phyloP scores from a whole-genome alignment of 1,140 invertebrate genomes.

The Calycopis cecrops region DNA sequence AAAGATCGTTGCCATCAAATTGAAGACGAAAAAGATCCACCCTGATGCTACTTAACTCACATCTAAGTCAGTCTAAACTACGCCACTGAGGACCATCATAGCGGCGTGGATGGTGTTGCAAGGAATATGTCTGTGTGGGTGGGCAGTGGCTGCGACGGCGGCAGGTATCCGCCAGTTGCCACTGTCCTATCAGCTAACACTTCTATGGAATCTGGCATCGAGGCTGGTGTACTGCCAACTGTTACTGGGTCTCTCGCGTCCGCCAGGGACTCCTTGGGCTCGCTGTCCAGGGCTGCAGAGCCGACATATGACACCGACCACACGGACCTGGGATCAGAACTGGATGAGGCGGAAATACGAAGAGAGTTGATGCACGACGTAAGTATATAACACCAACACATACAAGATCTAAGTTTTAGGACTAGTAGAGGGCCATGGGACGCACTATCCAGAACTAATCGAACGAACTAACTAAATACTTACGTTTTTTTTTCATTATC shows the following conservation, averaged over 20 bases:
- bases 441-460: too few species aligned
- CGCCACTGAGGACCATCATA: conserved; percentile 15
- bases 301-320: conserved; percentile 85
- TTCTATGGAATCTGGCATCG: conserved; percentile 74
- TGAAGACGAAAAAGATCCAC: too few species aligned
- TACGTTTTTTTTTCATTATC: too few species aligned
- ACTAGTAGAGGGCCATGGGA: too few species aligned
- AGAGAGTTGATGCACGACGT: conserved; percentile 86
- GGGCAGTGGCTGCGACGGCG: conserved; percentile 54
- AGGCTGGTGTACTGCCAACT: conserved; percentile 79
- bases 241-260: conserved; percentile 80
- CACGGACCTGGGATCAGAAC: conserved; percentile 84
- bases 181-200: conserved; percentile 67
- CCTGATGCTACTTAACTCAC: too few species aligned
- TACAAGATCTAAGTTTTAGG: too few species aligned
- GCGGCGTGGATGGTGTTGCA: conserved; percentile 53
- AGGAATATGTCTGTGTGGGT: conserved; percentile 67
- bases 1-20: too few species aligned
- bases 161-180: conserved; percentile 45
- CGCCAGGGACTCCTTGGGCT: conserved; percentile 76
- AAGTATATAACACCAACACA: conserved; percentile 34
- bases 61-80: not conserved
- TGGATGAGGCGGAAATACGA: conserved; percentile 85
- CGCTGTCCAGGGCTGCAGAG: conserved; percentile 77
- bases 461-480: too few species aligned